Percentiles rank a stretch among this genome's conserved stretches.
These are phyloP conservation scores for Cariama cristata DNA, from an alignment of 2,113 vertebrate species.

Conservation along the genomic window DNA sequence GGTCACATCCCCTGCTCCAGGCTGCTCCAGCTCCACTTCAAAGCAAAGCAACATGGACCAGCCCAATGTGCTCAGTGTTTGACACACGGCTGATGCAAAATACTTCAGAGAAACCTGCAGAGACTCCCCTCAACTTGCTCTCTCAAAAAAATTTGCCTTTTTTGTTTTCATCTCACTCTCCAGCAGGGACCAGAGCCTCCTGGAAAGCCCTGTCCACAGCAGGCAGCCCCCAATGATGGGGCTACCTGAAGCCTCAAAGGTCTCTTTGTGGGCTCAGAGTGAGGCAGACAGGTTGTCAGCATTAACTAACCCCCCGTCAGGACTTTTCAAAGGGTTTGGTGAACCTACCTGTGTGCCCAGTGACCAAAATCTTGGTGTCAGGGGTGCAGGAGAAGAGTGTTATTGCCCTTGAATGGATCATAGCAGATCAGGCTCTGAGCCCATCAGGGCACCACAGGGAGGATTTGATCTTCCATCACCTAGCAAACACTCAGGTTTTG, in stretches of 20 bases:
- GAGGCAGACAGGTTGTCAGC: background rate
- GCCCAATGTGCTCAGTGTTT: rapidly evolving
- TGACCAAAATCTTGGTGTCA: background rate
- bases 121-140: background rate
- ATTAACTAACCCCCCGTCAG: background rate
- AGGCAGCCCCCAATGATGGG: rapidly evolving
- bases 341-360: rapidly evolving
- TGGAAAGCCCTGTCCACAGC: background rate
- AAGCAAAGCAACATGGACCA: background rate
- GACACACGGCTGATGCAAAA: background rate
- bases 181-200: background rate
- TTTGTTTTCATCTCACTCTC: background rate
- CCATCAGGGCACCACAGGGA: no score
- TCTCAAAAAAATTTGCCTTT: background rate
- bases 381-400: rapidly evolving
- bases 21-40: background rate
- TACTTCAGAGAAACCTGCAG: background rate
- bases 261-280: background rate
- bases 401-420: background rate
- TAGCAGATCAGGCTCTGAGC: background rate
- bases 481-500: background rate
- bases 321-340: background rate
- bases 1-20: background rate
- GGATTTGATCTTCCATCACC: background rate
- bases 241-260: background rate